phyloP scores from a whole-genome alignment of 2,797 vertebrate species.

The Tiaroga cobitis region DNA sequence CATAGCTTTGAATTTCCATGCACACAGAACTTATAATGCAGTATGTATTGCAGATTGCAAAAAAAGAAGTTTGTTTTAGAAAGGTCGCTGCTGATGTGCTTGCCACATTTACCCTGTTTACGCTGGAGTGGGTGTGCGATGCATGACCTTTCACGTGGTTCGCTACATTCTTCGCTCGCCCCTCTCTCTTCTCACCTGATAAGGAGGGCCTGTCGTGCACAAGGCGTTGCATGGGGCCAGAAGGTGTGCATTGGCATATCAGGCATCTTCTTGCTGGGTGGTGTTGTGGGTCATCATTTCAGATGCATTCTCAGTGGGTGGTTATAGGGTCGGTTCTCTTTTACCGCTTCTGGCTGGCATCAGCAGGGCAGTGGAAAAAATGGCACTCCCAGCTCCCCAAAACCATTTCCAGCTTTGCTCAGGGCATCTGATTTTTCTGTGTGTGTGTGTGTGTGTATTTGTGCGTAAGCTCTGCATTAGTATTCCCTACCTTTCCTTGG shows the following conservation, averaged over 20 bases:
- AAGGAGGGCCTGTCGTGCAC: slow-evolving; percentile 65
- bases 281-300: slow-evolving; percentile 66
- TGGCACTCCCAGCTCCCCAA: slow-evolving; percentile 32
- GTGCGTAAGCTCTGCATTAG: slow-evolving; percentile 35
- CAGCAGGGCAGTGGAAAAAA: slow-evolving; percentile 21
- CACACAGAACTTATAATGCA: background rate
- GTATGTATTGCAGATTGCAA: background rate
- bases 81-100: background rate
- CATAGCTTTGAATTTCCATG: background rate
- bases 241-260: slow-evolving; percentile 67
- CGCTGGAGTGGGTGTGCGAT: background rate
- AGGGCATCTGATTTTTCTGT: slow-evolving; percentile 11
- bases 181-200: slow-evolving; percentile 49
- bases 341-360: slow-evolving; percentile 49
- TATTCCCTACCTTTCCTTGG: slow-evolving; percentile 57
- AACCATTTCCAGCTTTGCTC: slow-evolving; percentile 32
- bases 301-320: slow-evolving; percentile 44
- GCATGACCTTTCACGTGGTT: slow-evolving; percentile 47
- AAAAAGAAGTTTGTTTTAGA: background rate
- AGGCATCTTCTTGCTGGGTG: slow-evolving; percentile 49
- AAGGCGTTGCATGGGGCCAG: slow-evolving; percentile 58
- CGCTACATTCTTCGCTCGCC: slow-evolving; percentile 30
- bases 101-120: background rate
- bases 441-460: slow-evolving; percentile 37
- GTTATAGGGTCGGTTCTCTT: slow-evolving; percentile 12